phyloP scores from a whole-genome alignment of 2,113 vertebrate species.

The Phoenicopterus ruber region DNA sequence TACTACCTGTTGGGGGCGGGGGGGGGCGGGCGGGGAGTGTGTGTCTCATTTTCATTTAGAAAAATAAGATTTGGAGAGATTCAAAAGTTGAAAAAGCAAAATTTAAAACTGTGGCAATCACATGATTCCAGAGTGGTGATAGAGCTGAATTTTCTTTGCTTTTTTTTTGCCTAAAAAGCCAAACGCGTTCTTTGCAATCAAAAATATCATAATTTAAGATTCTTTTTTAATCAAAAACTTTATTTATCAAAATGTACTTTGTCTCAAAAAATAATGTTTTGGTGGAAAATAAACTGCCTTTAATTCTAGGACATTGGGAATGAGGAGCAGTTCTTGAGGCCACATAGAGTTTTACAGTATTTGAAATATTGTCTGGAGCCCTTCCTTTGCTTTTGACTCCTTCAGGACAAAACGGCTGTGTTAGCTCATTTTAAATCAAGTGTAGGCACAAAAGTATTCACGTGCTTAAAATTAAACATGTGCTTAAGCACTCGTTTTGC shows the following conservation, averaged over 20 bases:
- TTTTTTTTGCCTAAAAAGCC: neutral
- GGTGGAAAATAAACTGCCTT: neutral
- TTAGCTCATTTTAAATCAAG: neutral
- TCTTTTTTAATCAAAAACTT: neutral
- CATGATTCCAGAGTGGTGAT: neutral
- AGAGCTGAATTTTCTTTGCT: neutral
- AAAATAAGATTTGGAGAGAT: neutral
- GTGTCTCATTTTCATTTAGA: neutral
- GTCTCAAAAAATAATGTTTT: neutral
- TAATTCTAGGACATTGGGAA: neutral
- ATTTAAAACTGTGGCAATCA: neutral
- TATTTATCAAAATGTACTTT: neutral
- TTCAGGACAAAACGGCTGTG: neutral
- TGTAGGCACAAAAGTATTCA: neutral
- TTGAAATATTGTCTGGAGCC: neutral
- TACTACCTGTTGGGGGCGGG: neutral
- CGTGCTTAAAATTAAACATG: neutral
- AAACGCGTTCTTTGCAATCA: neutral
- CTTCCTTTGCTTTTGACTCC: neutral
- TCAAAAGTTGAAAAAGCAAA: neutral
- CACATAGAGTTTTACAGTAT: neutral
- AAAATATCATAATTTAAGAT: neutral
- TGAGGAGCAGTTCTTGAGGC: neutral
- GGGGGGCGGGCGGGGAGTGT: no score
- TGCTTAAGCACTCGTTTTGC: neutral